These are phyloP conservation scores for Phocoena sinus DNA, from an alignment of 2,113 vertebrate species.

Conservation along the genomic window DNA sequence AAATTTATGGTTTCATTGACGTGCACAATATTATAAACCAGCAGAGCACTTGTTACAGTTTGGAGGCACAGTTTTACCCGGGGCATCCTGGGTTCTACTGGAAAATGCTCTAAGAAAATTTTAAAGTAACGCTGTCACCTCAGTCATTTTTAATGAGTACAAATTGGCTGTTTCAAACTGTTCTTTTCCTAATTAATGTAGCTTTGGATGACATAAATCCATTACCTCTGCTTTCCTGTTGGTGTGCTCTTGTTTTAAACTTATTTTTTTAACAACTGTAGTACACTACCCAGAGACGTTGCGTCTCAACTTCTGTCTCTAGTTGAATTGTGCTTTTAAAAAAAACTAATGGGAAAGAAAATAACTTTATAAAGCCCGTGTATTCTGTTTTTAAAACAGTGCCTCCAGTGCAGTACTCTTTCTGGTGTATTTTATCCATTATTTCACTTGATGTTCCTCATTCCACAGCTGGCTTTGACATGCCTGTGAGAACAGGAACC, in stretches of 20 bases:
- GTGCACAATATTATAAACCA: constrained; percentile 26
- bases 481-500: constrained; percentile 57
- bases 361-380: constrained; percentile 68
- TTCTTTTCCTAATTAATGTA: constrained; percentile 60
- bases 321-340: constrained; percentile 54
- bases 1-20: constrained; percentile 54
- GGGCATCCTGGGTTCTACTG: constrained; percentile 43
- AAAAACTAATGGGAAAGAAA: constrained; percentile 72
- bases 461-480: constrained; percentile 61
- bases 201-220: constrained; percentile 54
- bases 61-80: constrained; percentile 43
- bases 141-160: constrained; percentile 60
- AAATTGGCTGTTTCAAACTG: constrained; percentile 59
- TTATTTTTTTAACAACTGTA: constrained; percentile 73
- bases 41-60: constrained; percentile 48
- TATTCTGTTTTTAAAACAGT: constrained; percentile 77
- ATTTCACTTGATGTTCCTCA: constrained; percentile 42
- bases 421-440: constrained; percentile 69
- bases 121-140: constrained; percentile 50
- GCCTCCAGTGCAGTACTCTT: constrained; percentile 79
- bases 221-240: constrained; percentile 61
- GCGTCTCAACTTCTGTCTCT: constrained; percentile 62
- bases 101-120: constrained; percentile 38
- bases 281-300: constrained; percentile 77
- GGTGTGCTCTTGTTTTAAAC: constrained; percentile 69